Percentiles rank a stretch among this genome's conserved stretches.
Evolutionary conservation across 2,797 vertebrate species (phyloP).

Genomic region (Nyctibius grandis): DNA sequence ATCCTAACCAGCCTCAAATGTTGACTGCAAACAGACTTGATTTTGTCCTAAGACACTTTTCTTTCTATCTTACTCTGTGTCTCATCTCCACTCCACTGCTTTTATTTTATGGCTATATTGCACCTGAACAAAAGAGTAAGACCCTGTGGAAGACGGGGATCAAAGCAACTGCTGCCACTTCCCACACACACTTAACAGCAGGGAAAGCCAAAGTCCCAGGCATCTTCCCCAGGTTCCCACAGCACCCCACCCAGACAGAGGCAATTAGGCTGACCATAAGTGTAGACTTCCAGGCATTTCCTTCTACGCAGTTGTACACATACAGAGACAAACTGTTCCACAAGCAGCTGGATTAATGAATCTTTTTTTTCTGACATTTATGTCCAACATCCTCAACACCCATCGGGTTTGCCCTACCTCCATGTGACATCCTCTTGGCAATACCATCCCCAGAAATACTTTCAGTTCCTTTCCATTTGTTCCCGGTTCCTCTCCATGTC

Average conservation of each 20-base stretch:
- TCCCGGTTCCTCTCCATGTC: neutral
- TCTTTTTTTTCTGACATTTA: constrained; percentile 2
- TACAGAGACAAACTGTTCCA: constrained; percentile 50
- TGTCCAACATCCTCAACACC: constrained; percentile 7
- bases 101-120: neutral
- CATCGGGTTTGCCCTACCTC: neutral
- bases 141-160: neutral
- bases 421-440: constrained; percentile 8
- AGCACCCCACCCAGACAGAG: neutral
- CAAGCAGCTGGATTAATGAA: constrained; percentile 15
- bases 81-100: neutral
- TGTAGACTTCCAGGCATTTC: constrained; percentile 55
- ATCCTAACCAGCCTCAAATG: neutral
- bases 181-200: neutral
- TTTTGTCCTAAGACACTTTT: neutral
- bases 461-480: constrained; percentile 14
- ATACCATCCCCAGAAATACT: neutral
- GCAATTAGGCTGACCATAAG: neutral
- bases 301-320: neutral
- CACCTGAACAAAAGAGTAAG: neutral
- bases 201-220: neutral
- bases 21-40: neutral
- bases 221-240: neutral
- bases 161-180: neutral
- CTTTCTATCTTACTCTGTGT: neutral